Evolutionary conservation across 1,140 invertebrate species (phyloP).

Genomic region (Acromyrmex echinatior): DNA sequence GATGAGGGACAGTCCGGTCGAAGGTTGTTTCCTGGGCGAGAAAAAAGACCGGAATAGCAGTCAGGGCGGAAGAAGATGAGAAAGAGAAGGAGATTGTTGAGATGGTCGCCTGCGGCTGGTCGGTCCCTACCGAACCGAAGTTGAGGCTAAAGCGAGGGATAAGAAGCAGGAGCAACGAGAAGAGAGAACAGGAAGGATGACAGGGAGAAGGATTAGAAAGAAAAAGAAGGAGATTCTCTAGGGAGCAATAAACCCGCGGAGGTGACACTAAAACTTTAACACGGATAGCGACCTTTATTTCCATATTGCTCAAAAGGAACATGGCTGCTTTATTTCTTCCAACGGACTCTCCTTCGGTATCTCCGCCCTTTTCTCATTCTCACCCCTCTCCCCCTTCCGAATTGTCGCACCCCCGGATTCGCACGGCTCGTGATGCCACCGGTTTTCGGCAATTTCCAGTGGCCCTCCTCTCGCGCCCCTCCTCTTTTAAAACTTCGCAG

Average conservation of each 20-base stretch:
- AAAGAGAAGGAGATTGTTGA: conserved; percentile 43
- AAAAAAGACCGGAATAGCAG: conserved; percentile 46
- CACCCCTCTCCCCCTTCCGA: background rate
- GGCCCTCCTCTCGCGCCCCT: background rate
- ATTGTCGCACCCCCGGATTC: background rate
- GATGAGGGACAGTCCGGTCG: conserved; percentile 69
- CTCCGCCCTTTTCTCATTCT: conserved; percentile 54
- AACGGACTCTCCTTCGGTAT: conserved; percentile 36
- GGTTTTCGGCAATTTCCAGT: conserved; percentile 42
- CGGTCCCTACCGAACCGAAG: conserved; percentile 38
- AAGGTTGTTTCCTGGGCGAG: conserved; percentile 57
- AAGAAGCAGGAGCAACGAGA: background rate
- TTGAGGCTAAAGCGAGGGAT: background rate
- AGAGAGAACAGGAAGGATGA: background rate
- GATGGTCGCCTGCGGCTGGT: conserved; percentile 38
- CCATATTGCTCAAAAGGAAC: conserved; percentile 81
- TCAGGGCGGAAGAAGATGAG: conserved; percentile 60
- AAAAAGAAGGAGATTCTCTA: conserved; percentile 68
- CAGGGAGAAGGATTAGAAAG: conserved; percentile 32
- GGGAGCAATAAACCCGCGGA: conserved; percentile 78
- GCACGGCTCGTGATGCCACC: background rate
- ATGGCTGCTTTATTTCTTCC: conserved; percentile 74
- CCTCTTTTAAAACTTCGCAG: background rate
- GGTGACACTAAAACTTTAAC: conserved; percentile 83
- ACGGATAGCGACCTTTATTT: conserved; percentile 82